Base-by-base conservation (phyloP, 2,888 invertebrate species). In the Agrilus cyanescens region DNA sequence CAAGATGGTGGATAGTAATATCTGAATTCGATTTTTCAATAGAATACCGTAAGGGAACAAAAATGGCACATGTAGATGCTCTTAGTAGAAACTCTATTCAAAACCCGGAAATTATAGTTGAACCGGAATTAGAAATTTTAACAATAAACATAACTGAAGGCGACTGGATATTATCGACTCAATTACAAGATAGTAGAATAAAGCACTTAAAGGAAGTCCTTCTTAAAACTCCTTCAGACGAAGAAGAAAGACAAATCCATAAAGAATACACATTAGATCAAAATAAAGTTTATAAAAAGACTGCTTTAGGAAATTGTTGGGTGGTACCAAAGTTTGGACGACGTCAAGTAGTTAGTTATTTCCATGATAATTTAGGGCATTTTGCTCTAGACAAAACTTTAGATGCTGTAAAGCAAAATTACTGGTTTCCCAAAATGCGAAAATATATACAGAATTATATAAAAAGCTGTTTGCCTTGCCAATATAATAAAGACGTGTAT, bases 311-410 rank as follows among this genome's bases (percentile, higher is more conserved):
- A 8, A 8, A 33, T 40, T 39, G 49, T 35, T 59, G 60, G 56
- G 54, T 60, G 0, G 60, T 63, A 4, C 62, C 64, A 4, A 51
- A 53, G 4, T 46, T 45, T 1, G 54, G 55, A 1, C 25, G 43
- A 29, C 14, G 8, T 18, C 46, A 37, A 52, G 1, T 57, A 50
- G 47, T 49, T 3, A 37, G 46, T 32, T 47, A 51, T n/a, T 49
- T 56, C 41, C 58, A 59, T 40, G 58, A 61, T 38, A 56, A 55
- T 18, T 25, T 53, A 1, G 60, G 60, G 1, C 61, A 62, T 49
- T 50, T 55, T 13, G 46, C 45, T 4, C 43, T 48, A 0, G 53
- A 55, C 16, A 53, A 55, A 39, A 56, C 54, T 8, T 30, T 41
- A 16, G 50, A 50, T 6, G 48, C 49, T 36, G 48, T 63, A 12